These are phyloP conservation scores for Lanius collurio DNA, from an alignment of 2,113 vertebrate genomes.

Conservation along the genomic window DNA sequence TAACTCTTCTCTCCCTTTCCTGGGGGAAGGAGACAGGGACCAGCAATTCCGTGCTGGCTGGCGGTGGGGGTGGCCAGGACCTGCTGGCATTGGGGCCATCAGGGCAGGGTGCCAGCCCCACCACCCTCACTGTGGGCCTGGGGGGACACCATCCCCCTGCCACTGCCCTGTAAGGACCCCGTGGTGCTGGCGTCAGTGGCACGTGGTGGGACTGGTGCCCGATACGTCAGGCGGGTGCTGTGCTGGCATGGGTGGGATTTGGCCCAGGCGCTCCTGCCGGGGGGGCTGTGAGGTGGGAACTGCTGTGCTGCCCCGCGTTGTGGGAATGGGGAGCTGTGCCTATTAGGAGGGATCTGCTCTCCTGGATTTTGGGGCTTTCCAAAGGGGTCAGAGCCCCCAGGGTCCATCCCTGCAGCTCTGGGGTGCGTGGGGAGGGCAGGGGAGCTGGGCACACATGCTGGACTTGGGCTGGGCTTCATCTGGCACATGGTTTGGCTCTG, in stretches of 20 bases:
- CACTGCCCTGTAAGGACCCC: background rate
- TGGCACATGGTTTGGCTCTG: accelerated
- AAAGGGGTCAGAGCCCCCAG: background rate
- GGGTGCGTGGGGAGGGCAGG: background rate
- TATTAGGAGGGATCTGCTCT: background rate
- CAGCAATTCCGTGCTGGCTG: accelerated
- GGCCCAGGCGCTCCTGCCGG: background rate
- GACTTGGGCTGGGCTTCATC: background rate
- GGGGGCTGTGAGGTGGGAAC: constrained; percentile 9
- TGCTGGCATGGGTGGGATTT: constrained; percentile 52
- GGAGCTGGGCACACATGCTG: accelerated
- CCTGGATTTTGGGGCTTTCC: background rate
- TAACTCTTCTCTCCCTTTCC: constrained; percentile 49
- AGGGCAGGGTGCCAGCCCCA: background rate
- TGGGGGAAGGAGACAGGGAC: constrained; percentile 38
- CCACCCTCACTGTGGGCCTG: accelerated
- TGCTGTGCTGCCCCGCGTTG: accelerated
- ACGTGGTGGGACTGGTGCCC: background rate
- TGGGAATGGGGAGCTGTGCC: background rate
- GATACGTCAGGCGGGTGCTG: background rate
- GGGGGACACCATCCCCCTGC: background rate
- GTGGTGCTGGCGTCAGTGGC: background rate
- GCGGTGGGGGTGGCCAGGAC: background rate
- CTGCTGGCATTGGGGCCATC: accelerated
- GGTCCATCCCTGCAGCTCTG: background rate